Evolutionary conservation across 2,113 vertebrate genomes (phyloP).

Genomic region (Tauraco erythrolophus): DNA sequence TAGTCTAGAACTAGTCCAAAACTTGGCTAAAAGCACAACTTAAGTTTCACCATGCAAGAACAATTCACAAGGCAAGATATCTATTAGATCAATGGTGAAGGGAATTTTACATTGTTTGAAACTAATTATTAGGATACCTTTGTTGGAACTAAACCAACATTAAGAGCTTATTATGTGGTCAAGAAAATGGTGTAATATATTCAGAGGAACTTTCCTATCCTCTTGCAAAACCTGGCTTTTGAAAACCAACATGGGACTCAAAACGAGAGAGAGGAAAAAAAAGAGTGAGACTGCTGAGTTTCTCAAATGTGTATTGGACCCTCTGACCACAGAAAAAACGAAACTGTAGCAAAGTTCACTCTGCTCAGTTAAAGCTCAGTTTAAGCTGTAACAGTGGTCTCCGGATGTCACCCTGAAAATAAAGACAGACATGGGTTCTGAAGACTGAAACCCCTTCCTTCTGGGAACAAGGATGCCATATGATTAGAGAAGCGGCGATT

Average conservation of each 20-base stretch:
- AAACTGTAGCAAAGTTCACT: background rate
- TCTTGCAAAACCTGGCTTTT: background rate
- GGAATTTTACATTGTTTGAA: background rate
- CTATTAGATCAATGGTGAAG: background rate
- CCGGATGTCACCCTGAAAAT: background rate
- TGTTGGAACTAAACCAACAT: background rate
- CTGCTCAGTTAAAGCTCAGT: background rate
- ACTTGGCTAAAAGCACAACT: background rate
- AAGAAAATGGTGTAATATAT: background rate
- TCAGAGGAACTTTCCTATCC: background rate
- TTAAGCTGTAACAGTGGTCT: background rate
- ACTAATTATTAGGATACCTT: background rate
- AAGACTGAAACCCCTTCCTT: background rate
- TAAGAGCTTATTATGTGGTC: background rate
- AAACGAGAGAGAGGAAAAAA: background rate
- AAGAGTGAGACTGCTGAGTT: background rate
- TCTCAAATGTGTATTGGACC: background rate
- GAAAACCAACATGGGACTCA: background rate
- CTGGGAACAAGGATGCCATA: background rate
- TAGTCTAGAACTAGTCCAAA: background rate
- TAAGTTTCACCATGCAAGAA: background rate
- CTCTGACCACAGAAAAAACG: background rate
- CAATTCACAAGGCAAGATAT: background rate
- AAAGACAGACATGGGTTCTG: background rate
- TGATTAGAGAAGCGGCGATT: background rate